Base-by-base conservation (phyloP, 2,113 vertebrate genomes). In the Otolemur garnettii region DNA sequence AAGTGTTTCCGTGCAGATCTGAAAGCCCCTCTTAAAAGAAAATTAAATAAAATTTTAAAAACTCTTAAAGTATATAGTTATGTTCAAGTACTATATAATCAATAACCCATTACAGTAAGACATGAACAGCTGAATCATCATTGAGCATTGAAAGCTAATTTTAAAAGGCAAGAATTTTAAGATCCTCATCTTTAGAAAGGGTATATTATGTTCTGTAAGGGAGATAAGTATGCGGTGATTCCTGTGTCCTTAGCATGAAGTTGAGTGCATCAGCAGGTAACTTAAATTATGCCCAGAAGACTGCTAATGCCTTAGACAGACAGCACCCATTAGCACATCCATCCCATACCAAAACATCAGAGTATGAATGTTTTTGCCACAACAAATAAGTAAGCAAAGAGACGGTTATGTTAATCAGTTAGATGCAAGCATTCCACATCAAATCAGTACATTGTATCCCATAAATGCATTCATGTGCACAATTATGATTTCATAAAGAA, bases 71-170 rank as follows among this genome's bases (percentile, higher is more conserved):
- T 59, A 0, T 45, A n/a, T 71, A 69, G 35, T 66, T 97, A n/a
- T n/a, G 14, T 86, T 97, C 92, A 94, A 50, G 84, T 68, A 38
- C 17, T 81, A 13, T 33, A 30, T 96, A 57, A 66, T 89, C 90
- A 92, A 72, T 14, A 5, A 55, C 38, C 64, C 59, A 38, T 96
- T 94, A 35, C 0, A 15, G 95, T 68, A 85, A 94, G 64, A 33
- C 72, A 22, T n/a, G 71, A 71, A 92, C 53, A 81, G 75, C 26
- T 89, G 68, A 62, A 83, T 1, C 0, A 62, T 60, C 82, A 42
- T 1, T 90, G 62, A 89, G 5, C 62, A 74, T 17, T 62, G 81
- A 71, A 97, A 96, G 24, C 55, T 94, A 97, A 81, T 77, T 77
- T 13, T 95, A 53, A 24, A 96, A 45, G 10, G 2, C 30, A 93